These are phyloP conservation scores for Cerceris rybyensis DNA, from an alignment of 2,888 invertebrate genomes.

Conservation along the genomic window DNA sequence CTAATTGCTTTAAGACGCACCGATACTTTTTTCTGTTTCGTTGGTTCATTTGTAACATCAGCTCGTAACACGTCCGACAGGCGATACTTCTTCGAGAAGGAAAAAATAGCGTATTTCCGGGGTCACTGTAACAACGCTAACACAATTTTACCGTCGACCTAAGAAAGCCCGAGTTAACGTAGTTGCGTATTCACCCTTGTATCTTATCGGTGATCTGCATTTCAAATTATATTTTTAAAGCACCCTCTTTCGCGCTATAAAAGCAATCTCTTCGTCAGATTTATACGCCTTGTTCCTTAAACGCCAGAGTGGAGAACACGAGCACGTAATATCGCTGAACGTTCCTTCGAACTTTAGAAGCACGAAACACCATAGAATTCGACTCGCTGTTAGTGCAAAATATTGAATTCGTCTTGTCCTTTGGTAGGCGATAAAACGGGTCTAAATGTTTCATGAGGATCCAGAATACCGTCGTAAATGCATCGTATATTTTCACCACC, in stretches of 20 bases:
- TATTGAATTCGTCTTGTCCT: too few species aligned
- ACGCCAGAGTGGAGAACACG: not conserved
- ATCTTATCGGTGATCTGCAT: conserved; percentile 24
- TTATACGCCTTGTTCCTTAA: conserved; percentile 5
- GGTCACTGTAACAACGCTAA: not conserved
- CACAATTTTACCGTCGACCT: not conserved
- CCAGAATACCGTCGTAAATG: too few species aligned
- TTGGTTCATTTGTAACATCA: too few species aligned
- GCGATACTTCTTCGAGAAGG: not conserved
- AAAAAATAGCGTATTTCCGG: conserved; percentile 3
- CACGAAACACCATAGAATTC: not conserved
- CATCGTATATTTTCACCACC: too few species aligned
- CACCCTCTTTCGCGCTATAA: conserved; percentile 4
- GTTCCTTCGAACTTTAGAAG: not conserved
- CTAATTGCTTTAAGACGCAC: not conserved
- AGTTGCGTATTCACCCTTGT: conserved; percentile 26
- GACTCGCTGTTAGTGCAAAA: not conserved
- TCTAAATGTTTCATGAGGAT: too few species aligned
- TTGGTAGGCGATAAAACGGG: too few species aligned
- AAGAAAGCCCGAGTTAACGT: conserved; percentile 12
- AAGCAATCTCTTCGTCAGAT: conserved; percentile 10
- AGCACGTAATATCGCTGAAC: not conserved
- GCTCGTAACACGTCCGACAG: not conserved
- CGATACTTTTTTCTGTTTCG: not conserved
- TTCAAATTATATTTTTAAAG: conserved; percentile 35